These are phyloP conservation scores for Ephialtes manifestator DNA, from an alignment of 2,888 invertebrate species.

Conservation along the genomic window DNA sequence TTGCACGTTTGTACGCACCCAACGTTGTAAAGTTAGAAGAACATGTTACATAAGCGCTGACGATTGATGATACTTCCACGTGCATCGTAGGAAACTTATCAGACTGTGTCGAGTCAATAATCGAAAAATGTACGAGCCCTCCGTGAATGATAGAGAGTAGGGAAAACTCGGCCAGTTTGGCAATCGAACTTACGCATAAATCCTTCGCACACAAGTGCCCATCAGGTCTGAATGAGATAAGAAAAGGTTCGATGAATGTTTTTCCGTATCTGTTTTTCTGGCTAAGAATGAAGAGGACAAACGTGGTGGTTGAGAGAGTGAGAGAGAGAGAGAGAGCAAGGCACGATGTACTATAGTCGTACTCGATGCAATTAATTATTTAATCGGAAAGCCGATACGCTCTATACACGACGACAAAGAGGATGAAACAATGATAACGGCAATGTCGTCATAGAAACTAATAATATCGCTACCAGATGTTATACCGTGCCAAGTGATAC, in stretches of 20 bases:
- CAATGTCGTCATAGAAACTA: constrained; percentile 50
- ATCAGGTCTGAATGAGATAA: constrained; percentile 11
- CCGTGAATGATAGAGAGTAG: constrained; percentile 22
- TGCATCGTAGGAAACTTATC: constrained; percentile 35
- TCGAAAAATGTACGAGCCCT: constrained; percentile 36
- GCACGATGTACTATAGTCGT: constrained; percentile 25
- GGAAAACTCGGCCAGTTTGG: constrained; percentile 36
- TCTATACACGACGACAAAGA: constrained; percentile 26
- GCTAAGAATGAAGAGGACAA: constrained; percentile 15
- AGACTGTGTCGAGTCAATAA: constrained; percentile 46
- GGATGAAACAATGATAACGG: constrained; percentile 45
- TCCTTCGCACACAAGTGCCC: constrained; percentile 60
- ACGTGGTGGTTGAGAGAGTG: background rate
- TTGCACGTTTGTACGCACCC: constrained; percentile 80
- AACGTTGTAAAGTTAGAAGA: constrained; percentile 40
- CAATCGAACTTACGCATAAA: constrained; percentile 59
- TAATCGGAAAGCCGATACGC: constrained; percentile 54
- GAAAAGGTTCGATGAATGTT: constrained; percentile 44
- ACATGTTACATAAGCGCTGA: constrained; percentile 43
- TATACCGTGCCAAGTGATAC: constrained; percentile 81
- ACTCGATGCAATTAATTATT: constrained; percentile 49
- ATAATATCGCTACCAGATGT: constrained; percentile 72
- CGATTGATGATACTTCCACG: constrained; percentile 53
- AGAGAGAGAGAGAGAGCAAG: background rate
- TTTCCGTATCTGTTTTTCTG: constrained; percentile 32